phyloP scores from a whole-genome alignment of 2,113 vertebrate species.

The Sprattus sprattus region DNA sequence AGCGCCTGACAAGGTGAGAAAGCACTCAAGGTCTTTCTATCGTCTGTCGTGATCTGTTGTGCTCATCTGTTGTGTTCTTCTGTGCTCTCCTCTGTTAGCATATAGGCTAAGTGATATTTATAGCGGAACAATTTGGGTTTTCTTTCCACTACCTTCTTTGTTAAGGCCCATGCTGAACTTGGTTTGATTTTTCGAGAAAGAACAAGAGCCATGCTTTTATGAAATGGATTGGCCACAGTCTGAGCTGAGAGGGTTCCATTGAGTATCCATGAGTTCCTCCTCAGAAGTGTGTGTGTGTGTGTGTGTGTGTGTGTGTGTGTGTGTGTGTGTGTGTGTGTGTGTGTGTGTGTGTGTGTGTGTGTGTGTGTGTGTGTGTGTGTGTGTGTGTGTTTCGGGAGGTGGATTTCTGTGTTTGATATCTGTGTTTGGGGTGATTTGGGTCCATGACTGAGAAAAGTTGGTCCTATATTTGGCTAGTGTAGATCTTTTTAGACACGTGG shows the following conservation, averaged over 20 bases:
- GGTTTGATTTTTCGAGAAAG: background rate
- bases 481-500: background rate
- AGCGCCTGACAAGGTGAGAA: slow-evolving; percentile 94
- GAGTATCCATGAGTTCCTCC: too few relatives aligned
- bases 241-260: too few relatives aligned
- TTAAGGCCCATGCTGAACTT: background rate
- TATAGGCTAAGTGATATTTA: background rate
- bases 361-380: slow-evolving; percentile 13
- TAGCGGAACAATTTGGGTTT: background rate
- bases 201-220: background rate
- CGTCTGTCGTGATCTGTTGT: too few relatives aligned
- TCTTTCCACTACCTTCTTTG: background rate
- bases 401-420: slow-evolving; percentile 15
- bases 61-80: too few relatives aligned
- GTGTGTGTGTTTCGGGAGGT: slow-evolving; percentile 9
- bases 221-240: background rate
- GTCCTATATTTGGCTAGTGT: background rate
- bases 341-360: background rate
- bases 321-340: background rate
- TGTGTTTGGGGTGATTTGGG: slow-evolving; percentile 27
- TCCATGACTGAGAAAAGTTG: background rate
- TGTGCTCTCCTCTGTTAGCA: background rate
- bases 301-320: background rate
- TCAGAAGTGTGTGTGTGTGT: background rate
- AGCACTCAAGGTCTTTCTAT: background rate